A percentile compares a stretch with the other conserved stretches of the same genome.
Conservation (phyloP, 2,113 vertebrate species). For the Psittacula cyanocephala region DNA sequence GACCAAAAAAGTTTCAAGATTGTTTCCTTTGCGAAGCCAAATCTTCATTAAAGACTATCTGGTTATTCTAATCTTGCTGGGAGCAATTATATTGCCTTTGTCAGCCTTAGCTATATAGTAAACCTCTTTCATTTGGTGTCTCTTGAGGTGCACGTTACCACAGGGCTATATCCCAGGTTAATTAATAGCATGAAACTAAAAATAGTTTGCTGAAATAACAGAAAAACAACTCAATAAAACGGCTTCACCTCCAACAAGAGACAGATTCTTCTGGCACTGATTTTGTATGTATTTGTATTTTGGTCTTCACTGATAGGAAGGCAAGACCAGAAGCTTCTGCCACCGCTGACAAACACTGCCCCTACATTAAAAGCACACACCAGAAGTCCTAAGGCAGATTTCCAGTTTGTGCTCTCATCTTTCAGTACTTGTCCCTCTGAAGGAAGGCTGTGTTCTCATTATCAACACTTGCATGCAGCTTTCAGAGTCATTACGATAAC, state of each 20-base stretch:
- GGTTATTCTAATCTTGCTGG: neutral
- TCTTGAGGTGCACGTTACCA: neutral
- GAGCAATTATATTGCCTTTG: neutral
- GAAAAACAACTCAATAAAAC: constrained; percentile 33
- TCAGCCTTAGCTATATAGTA: neutral
- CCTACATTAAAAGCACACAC: neutral
- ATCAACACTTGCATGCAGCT: neutral
- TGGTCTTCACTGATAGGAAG: neutral
- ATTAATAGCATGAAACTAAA: constrained; percentile 23
- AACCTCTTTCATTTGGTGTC: constrained; percentile 20
- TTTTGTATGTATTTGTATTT: constrained; percentile 7
- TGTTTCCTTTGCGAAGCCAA: neutral
- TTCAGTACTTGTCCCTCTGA: neutral
- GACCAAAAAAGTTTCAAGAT: neutral
- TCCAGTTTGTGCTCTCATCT: neutral
- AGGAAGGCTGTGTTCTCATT: neutral
- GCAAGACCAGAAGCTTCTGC: neutral
- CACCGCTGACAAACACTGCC: neutral
- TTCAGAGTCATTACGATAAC: neutral
- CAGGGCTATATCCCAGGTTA: constrained; percentile 10
- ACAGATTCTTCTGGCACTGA: neutral
- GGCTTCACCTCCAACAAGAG: neutral
- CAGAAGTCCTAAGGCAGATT: neutral
- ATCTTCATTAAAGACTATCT: neutral
- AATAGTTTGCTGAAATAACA: constrained; percentile 31